Evolutionary conservation across 2,888 invertebrate genomes (phyloP).

Genomic region (Leuctra nigra): DNA sequence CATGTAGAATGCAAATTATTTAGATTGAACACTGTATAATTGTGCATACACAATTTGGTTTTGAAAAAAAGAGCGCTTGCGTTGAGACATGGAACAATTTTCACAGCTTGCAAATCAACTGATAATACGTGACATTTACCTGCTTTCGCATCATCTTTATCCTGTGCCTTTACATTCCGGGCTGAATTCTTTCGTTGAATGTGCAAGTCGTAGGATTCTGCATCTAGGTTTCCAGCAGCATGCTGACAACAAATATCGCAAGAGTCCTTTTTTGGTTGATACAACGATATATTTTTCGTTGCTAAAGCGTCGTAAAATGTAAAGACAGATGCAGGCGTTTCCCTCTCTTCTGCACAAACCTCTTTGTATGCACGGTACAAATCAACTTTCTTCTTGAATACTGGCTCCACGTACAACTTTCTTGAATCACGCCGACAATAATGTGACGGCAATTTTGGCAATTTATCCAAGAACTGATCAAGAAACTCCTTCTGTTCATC

Average conservation of each 20-base stretch:
- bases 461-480: slow-evolving; percentile 21
- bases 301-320: slow-evolving; percentile 25
- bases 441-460: slow-evolving; percentile 29
- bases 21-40: slow-evolving; percentile 33
- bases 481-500: slow-evolving; percentile 14
- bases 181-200: slow-evolving; percentile 25
- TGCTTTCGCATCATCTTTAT: slow-evolving; percentile 23
- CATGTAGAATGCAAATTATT: slow-evolving; percentile 28
- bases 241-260: slow-evolving; percentile 27
- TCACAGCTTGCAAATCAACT: slow-evolving; percentile 32
- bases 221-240: slow-evolving; percentile 22
- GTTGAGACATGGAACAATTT: slow-evolving; percentile 29
- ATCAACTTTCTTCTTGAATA: slow-evolving; percentile 25
- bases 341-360: slow-evolving; percentile 22
- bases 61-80: slow-evolving; percentile 32
- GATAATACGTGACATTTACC: slow-evolving; percentile 29
- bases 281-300: slow-evolving; percentile 25
- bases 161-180: slow-evolving; percentile 21
- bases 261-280: slow-evolving; percentile 29
- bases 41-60: slow-evolving; percentile 33
- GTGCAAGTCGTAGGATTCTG: slow-evolving; percentile 25
- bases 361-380: slow-evolving; percentile 19
- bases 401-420: slow-evolving; percentile 29
- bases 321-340: slow-evolving; percentile 21
- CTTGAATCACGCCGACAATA: slow-evolving; percentile 26